Evolutionary conservation across 2,888 invertebrate species (phyloP).

Genomic region (Ferrisia virgata): DNA sequence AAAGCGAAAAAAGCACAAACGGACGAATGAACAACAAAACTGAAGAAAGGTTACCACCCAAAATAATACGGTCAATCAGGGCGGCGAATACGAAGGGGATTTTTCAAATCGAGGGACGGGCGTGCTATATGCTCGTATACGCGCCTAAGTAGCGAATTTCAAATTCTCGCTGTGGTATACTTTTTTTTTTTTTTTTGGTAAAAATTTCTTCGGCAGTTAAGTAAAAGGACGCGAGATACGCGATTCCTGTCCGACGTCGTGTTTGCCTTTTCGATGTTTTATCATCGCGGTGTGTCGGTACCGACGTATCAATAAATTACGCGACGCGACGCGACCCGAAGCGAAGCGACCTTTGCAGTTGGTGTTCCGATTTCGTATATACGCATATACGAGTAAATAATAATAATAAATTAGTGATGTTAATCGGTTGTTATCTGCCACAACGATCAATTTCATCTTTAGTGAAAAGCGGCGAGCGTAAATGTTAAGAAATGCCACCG

Average conservation of each 20-base stretch:
- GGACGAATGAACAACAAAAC: conserved; percentile 26
- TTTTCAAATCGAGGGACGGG: background rate
- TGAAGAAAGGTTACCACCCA: conserved; percentile 43
- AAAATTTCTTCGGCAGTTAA: conserved; percentile 2
- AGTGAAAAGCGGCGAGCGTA: background rate
- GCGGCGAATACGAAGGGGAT: background rate
- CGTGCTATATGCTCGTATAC: background rate
- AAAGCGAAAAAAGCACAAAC: conserved; percentile 39
- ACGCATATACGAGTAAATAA: too few relatives aligned
- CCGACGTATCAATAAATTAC: background rate
- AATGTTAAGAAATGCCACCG: background rate
- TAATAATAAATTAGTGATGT: too few relatives aligned
- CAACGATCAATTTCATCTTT: too few relatives aligned
- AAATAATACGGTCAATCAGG: conserved; percentile 34
- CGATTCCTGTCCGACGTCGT: background rate
- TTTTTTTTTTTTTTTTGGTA: too few relatives aligned
- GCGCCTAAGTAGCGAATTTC: background rate
- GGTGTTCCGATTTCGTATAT: too few relatives aligned
- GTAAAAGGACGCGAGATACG: conserved; percentile 12
- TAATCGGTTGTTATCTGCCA: too few relatives aligned
- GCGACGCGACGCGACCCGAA: background rate
- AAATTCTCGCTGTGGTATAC: background rate
- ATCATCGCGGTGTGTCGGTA: background rate
- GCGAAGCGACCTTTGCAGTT: too few relatives aligned
- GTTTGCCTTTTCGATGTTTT: background rate